Evolutionary conservation across 1,140 invertebrate genomes (phyloP).

Genomic region (Cydia fagiglandana): DNA sequence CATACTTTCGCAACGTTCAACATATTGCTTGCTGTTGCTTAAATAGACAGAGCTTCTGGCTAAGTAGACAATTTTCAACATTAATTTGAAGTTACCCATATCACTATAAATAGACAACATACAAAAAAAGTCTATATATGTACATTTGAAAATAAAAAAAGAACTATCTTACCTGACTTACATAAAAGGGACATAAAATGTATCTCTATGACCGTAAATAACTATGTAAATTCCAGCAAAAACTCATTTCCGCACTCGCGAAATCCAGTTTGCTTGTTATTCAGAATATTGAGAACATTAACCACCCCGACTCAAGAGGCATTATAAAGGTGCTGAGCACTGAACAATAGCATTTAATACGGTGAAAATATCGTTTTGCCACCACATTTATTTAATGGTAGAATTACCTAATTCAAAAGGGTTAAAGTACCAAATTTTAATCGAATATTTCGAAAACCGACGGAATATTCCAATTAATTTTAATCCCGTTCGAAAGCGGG

Average conservation of each 20-base stretch:
- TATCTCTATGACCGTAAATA: too few relatives aligned
- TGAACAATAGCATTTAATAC: constrained; percentile 17
- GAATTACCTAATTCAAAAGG: constrained; percentile 23
- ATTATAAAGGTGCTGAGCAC: background rate
- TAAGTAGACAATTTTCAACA: too few relatives aligned
- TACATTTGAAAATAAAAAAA: too few relatives aligned
- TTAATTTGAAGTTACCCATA: too few relatives aligned
- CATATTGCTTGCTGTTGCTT: too few relatives aligned
- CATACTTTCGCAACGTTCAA: too few relatives aligned
- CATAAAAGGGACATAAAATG: too few relatives aligned
- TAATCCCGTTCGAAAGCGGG: background rate
- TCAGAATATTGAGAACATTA: constrained; percentile 16
- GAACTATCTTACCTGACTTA: too few relatives aligned
- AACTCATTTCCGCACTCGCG: background rate
- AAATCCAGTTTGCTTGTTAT: background rate
- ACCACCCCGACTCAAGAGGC: constrained; percentile 18
- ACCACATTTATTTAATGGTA: constrained; percentile 20
- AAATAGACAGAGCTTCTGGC: too few relatives aligned
- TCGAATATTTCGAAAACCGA: background rate
- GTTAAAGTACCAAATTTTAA: background rate
- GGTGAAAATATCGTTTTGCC: constrained; percentile 4
- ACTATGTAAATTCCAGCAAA: background rate
- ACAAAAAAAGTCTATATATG: too few relatives aligned
- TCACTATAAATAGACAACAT: too few relatives aligned
- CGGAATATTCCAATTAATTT: background rate